Evolutionary conservation across 2,888 invertebrate genomes (phyloP).

Genomic region (Ochropacha duplaris): DNA sequence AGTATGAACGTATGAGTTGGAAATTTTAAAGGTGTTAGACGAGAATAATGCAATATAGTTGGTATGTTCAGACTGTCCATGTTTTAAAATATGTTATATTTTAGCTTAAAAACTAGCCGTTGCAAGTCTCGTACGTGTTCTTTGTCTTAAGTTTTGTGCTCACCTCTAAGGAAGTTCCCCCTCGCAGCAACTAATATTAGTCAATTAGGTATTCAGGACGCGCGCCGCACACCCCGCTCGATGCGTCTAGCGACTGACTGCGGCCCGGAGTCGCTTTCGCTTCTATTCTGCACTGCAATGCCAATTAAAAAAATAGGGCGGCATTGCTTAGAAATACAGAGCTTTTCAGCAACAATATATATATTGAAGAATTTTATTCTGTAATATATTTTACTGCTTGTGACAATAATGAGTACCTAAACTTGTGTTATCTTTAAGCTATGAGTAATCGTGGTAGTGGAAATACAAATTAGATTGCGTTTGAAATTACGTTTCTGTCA

Average conservation of each 20-base stretch:
- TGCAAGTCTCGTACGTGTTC: constrained; percentile 70
- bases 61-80: neutral
- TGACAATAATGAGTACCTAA: no score
- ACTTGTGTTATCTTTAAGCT: no score
- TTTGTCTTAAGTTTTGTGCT: constrained; percentile 76
- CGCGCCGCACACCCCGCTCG: constrained; percentile 63
- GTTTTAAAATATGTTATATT: constrained; percentile 31
- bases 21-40: no score
- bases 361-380: neutral
- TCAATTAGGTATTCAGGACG: constrained; percentile 81
- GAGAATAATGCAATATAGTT: neutral
- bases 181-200: constrained; percentile 76
- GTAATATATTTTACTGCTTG: no score
- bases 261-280: constrained; percentile 39
- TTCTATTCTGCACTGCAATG: constrained; percentile 43
- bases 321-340: constrained; percentile 7
- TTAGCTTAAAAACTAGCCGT: constrained; percentile 72
- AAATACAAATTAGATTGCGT: neutral
- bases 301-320: constrained; percentile 40
- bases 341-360: neutral
- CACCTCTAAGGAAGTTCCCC: constrained; percentile 76
- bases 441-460: neutral
- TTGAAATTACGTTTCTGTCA: neutral
- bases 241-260: constrained; percentile 59
- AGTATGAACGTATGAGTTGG: no score